Evolutionary conservation across 2,888 invertebrate species (phyloP), one percentile per base, ranked within the genome.

Genomic region (Heteromurus nitidus): DNA sequence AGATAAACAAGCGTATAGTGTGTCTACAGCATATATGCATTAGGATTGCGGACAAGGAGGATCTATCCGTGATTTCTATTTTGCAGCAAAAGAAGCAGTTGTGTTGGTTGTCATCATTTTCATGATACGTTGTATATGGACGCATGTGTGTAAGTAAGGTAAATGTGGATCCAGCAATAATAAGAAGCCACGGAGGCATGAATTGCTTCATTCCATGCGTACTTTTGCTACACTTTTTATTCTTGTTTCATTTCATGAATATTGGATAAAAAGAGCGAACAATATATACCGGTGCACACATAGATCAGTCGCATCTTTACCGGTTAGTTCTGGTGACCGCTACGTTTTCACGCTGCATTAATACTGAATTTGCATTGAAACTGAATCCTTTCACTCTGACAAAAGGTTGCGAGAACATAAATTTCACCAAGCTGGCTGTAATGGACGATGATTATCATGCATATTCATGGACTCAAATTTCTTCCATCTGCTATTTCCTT

Each of bases 321-420:
- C 67, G 65, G 69, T 72, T 80, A 50, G 72, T 72, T 72, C 65
- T 67, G 80, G 65, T 80, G 80, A 80, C 80, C 80, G 80, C 80
- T 80, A 36, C 72, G 65, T 80, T 80, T 80, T 80, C 47, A 80
- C 80, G 80, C 72, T 80, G 80, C 80, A 80, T 80, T 80, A 80
- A 62, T 31, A 80, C 47, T 55, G 47, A 67, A 80, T 72, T 60
- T 60, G 62, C 64, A 67, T 72, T 80, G 80, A 80, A 80, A 80
- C 64, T 47, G 58, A 67, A 80, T 80, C 80, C 67, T 80, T 80
- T 80, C 65, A 58, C 30, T 50, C 7, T 22, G 2, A 1, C 55
- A 75, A 67, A 62, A 64, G 74, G 70, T 68, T 30, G 58, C 22
- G 18, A 60, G 30, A n/a, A 30, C 62, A 79, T 80, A 80, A 80